Base-by-base conservation (phyloP, 2,113 vertebrate species). In the Oceanites oceanicus region DNA sequence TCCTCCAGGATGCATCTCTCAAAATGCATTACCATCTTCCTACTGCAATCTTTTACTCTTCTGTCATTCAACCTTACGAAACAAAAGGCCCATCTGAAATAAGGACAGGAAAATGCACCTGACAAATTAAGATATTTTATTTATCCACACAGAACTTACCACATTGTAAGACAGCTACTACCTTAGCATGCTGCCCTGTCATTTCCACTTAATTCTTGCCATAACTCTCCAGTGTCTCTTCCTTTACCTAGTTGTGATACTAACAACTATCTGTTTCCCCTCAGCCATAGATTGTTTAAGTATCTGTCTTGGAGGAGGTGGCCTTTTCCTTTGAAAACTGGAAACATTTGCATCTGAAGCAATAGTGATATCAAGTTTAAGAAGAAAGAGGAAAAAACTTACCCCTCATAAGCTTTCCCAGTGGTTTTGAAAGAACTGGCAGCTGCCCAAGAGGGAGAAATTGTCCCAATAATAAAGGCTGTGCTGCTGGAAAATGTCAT, bases 401-500 rank as follows among this genome's bases (percentile, higher is more conserved):
- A 40, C n/a, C 40, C 65, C 79, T 87, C 23, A 18, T 61, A 62
- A 87, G 56, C 30, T 52, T 88, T 58, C 88, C 56, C 76, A 74
- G 26, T 21, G 44, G 50, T 56, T 93, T 83, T 90, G 55, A 82
- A 96, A 92, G 86, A 89, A 45, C 88, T 88, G 67, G 86, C 61
- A 78, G 73, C 61, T 91, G 61, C 72, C 62, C 53, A 83, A 75
- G 55, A 88, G 61, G 61, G 32, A 96, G 95, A 91, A 53, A 78
- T 40, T 90, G 55, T 85, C 80, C 83, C 84, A 86, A 6, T 92
- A 96, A 96, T 13, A 86, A 56, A 90, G 62, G 59, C 34, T 89
- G 40, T 67, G 72, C 84, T 94, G 86, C 75, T 88, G 47, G 84
- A 92, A 95, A 92, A 90, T 90, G 45, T 85, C 23, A 84, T 91